Evolutionary conservation across 1,140 invertebrate genomes (phyloP).

Genomic region (Adoxophyes honmai): DNA sequence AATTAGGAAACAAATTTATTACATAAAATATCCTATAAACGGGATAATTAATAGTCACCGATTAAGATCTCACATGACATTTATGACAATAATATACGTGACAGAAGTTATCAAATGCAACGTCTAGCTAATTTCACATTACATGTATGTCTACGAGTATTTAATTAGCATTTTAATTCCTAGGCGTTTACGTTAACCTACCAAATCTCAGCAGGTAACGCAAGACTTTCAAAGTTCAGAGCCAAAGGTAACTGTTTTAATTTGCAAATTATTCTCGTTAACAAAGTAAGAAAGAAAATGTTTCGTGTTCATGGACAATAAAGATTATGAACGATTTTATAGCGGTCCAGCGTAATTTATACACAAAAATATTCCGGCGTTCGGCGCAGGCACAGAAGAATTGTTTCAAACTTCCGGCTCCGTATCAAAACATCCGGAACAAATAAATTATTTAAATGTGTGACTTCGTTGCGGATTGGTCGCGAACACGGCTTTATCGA

Average conservation of each 20-base stretch:
- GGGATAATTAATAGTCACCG: no score
- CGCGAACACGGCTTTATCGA: no score
- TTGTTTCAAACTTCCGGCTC: not conserved
- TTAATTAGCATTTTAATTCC: no score
- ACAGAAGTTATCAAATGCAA: no score
- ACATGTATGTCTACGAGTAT: no score
- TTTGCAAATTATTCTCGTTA: not conserved
- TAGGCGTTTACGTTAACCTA: no score
- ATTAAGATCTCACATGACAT: no score
- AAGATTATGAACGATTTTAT: slow-evolving; percentile 2
- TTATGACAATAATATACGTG: no score
- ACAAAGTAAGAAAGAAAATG: not conserved
- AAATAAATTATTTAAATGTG: slow-evolving; percentile 16
- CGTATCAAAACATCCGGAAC: slow-evolving; percentile 13
- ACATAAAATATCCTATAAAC: no score
- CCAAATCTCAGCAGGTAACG: no score
- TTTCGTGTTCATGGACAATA: slow-evolving; percentile 4
- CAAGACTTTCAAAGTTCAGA: not conserved
- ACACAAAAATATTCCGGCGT: slow-evolving; percentile 4
- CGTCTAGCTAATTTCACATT: no score
- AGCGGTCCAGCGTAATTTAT: not conserved
- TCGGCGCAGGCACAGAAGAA: not conserved
- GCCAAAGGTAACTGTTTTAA: not conserved
- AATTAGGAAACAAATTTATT: no score
- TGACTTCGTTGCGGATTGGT: slow-evolving; percentile 5